Evolutionary conservation across 2,113 vertebrate genomes (phyloP), one percentile per base, ranked within the genome.

Genomic region (Ciconia stormi): DNA sequence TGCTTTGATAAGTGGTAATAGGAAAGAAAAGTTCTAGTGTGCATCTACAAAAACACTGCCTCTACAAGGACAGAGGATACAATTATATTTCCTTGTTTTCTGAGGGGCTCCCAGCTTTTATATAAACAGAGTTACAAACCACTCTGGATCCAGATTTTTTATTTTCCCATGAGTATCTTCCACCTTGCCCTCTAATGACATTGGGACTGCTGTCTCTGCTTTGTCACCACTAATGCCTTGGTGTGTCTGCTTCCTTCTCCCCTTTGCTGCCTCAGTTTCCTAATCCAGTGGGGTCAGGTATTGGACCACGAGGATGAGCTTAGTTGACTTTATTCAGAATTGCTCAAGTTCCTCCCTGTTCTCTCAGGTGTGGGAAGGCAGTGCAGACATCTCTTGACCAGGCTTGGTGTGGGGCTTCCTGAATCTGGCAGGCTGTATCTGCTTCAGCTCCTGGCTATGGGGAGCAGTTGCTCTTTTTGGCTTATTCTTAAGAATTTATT

Each of bases 1-100:
- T 83, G 46, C 80, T 86, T 78, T 95, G 73, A 55, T 94, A 95
- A 97, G 94, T 97, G 90, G n/a, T 66, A 56, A 55, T 66, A 38
- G 92, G 82, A 96, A 70, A 56, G 36, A 82, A 79, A 95, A 90
- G 59, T 93, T 91, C n/a, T 85, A 61, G 18, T 95, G 87, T 56
- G 13, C 27, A 40, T 40, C 27, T 70, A 16, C 22, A 85, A 52
- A 78, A 87, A 87, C 76, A 29, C 16, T 66, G n/a, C 7, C 22
- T 70, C n/a, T 59, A 66, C 32, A 76, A n/a, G 82, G 81, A 96
- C 71, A 62, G 89, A 87, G 25, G 82, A 94, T 91, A 59, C 21
- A 76, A 87, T 93, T 92, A 67, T 30, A 89, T 21, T 59, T 80
- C 14, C 16, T 38, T 72, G 16, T 77, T 97, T 97, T 91, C 58